Conservation (phyloP, 2,888 invertebrate species). For the Drosophila limbata region DNA sequence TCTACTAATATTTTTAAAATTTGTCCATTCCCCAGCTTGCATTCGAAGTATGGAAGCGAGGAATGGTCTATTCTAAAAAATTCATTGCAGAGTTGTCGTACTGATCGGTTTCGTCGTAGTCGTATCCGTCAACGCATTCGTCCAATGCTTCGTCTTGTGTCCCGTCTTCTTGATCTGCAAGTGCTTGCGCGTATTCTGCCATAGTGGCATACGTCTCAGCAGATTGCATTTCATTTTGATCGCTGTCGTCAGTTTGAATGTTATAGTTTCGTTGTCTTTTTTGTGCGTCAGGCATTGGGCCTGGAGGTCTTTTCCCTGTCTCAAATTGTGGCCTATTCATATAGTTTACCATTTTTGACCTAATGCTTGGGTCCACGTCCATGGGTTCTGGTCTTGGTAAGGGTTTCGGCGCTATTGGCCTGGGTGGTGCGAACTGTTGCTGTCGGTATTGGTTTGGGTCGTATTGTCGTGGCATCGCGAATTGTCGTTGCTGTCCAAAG, state of each 20-base stretch:
- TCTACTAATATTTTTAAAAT: too few relatives aligned
- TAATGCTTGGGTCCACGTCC: neutral
- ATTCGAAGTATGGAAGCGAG: too few relatives aligned
- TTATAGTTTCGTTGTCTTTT: slow-evolving; percentile 11
- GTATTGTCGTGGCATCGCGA: neutral
- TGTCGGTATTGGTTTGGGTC: neutral
- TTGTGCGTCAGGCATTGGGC: neutral
- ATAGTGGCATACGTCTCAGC: neutral
- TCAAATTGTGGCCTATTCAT: slow-evolving; percentile 1
- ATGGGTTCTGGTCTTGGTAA: neutral
- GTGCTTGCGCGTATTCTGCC: too few relatives aligned
- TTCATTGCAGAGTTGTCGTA: too few relatives aligned
- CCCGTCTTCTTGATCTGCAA: too few relatives aligned
- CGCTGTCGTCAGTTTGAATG: neutral
- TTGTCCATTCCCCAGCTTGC: too few relatives aligned
- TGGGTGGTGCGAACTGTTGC: neutral
- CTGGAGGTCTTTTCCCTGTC: neutral
- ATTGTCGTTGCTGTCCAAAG: neutral
- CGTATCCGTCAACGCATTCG: too few relatives aligned
- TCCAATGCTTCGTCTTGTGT: too few relatives aligned
- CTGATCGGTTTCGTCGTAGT: too few relatives aligned
- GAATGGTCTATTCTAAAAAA: too few relatives aligned
- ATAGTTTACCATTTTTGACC: neutral
- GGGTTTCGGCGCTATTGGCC: neutral
- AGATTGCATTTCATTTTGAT: neutral